Percentiles rank a stretch among this genome's conserved stretches.
Conservation (phyloP, 2,888 invertebrate genomes). For the Sinelater perroti region DNA sequence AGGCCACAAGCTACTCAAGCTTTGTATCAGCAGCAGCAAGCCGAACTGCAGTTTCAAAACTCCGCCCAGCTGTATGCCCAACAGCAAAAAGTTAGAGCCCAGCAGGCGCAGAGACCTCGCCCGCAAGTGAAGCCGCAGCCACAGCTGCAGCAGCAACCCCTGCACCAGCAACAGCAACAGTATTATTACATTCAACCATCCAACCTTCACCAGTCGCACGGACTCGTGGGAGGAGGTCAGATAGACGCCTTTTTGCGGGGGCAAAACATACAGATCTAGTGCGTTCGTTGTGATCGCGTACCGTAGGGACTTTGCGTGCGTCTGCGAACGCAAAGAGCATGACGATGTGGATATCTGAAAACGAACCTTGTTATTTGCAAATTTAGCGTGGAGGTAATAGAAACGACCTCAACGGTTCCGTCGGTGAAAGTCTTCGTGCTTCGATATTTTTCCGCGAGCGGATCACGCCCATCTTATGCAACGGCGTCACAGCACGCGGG, state of each 20-base stretch:
- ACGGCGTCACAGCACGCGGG: slow-evolving; percentile 47
- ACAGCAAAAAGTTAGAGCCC: slow-evolving; percentile 61
- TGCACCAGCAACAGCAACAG: slow-evolving; percentile 56
- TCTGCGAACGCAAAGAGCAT: slow-evolving; percentile 13
- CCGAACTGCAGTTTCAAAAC: slow-evolving; percentile 68
- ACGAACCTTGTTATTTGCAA: slow-evolving; percentile 13
- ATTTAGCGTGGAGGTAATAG: slow-evolving; percentile 38
- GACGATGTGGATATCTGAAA: slow-evolving; percentile 9
- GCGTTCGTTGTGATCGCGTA: slow-evolving; percentile 25
- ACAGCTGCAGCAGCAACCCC: slow-evolving; percentile 45
- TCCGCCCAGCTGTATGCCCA: slow-evolving; percentile 63
- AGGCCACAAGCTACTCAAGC: slow-evolving; percentile 46
- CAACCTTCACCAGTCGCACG: slow-evolving; percentile 44
- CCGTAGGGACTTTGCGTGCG: slow-evolving; percentile 11
- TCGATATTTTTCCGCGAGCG: slow-evolving; percentile 40
- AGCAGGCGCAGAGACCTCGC: slow-evolving; percentile 58
- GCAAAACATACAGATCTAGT: slow-evolving; percentile 71
- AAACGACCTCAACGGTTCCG: slow-evolving; percentile 33
- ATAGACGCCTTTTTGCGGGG: slow-evolving; percentile 84
- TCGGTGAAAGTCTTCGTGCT: slow-evolving; percentile 49
- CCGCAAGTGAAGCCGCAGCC: slow-evolving; percentile 56
- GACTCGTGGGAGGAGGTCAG: slow-evolving; percentile 70
- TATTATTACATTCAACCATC: slow-evolving; percentile 69
- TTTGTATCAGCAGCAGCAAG: slow-evolving; percentile 71
- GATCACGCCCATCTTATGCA: slow-evolving; percentile 50